Percentiles rank a stretch among this genome's conserved stretches.
phyloP scores from a whole-genome alignment of 2,797 vertebrate genomes.

The Takifugu ocellatus region DNA sequence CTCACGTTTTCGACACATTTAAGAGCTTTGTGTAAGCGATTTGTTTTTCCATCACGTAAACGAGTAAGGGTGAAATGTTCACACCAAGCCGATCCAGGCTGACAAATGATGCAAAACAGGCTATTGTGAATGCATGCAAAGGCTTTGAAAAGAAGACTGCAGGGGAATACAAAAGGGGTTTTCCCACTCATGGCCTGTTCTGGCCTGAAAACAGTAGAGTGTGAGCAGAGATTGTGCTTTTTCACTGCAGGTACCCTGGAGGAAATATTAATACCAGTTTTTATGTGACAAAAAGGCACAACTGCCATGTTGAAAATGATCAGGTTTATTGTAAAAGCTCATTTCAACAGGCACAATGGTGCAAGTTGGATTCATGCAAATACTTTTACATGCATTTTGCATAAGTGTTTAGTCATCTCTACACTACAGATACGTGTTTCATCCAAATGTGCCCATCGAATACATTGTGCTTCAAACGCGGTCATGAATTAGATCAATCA shows the following conservation, averaged over 20 bases:
- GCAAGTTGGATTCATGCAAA: slow-evolving; percentile 54
- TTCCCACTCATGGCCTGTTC: not conserved
- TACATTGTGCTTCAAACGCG: slow-evolving; percentile 56
- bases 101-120: slow-evolving; percentile 4
- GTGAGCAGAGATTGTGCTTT: not conserved
- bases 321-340: slow-evolving; percentile 52
- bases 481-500: slow-evolving; percentile 24
- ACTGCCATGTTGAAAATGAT: slow-evolving; percentile 38
- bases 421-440: slow-evolving; percentile 18
- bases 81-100: not conserved
- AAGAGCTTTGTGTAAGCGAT: too few species aligned
- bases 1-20: not conserved
- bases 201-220: not conserved
- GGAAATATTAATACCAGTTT: not conserved
- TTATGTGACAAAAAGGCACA: not conserved
- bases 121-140: slow-evolving; percentile 11
- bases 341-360: slow-evolving; percentile 60
- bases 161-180: slow-evolving; percentile 12
- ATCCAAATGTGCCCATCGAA: slow-evolving; percentile 37
- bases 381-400: slow-evolving; percentile 49
- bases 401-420: slow-evolving; percentile 21
- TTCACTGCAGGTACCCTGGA: not conserved
- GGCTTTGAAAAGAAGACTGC: not conserved
- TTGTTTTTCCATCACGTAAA: not conserved
- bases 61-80: not conserved